These are phyloP conservation scores for Papilio demoleus DNA, from an alignment of 2,888 invertebrate species.

Conservation along the genomic window DNA sequence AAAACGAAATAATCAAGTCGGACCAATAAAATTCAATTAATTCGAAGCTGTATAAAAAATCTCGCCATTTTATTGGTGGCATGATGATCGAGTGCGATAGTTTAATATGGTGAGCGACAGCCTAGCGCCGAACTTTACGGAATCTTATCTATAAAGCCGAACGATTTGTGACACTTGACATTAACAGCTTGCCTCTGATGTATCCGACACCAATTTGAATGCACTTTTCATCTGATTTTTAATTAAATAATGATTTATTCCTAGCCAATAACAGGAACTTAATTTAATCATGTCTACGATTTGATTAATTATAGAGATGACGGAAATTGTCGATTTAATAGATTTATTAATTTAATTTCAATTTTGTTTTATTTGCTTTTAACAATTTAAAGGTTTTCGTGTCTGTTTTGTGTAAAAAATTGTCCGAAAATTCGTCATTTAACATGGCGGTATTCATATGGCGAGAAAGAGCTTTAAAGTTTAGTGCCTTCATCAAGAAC, in stretches of 20 bases:
- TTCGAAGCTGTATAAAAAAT: conserved; percentile 63
- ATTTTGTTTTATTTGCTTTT: neutral
- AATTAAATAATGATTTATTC: conserved; percentile 16
- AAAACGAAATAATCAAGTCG: conserved; percentile 57
- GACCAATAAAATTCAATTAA: conserved; percentile 72
- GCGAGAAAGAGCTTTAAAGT: neutral
- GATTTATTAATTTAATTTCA: neutral
- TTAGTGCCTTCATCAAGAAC: too few species aligned
- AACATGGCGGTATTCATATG: neutral
- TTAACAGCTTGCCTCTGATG: conserved; percentile 31
- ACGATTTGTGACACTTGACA: conserved; percentile 37
- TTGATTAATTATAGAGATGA: conserved; percentile 9
- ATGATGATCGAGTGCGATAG: conserved; percentile 63
- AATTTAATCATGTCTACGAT: conserved; percentile 13
- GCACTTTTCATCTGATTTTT: conserved; percentile 10
- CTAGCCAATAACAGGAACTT: neutral
- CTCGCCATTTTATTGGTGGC: conserved; percentile 66
- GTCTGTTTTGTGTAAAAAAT: neutral
- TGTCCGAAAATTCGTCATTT: neutral
- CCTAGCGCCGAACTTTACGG: conserved; percentile 47
- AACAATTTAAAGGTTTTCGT: too few species aligned
- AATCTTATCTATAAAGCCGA: conserved; percentile 36
- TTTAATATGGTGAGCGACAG: conserved; percentile 58
- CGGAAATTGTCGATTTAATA: neutral
- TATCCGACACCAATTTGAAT: conserved; percentile 24